Conservation (phyloP, 1,140 invertebrate genomes). For the Bilobella aurantiaca region DNA sequence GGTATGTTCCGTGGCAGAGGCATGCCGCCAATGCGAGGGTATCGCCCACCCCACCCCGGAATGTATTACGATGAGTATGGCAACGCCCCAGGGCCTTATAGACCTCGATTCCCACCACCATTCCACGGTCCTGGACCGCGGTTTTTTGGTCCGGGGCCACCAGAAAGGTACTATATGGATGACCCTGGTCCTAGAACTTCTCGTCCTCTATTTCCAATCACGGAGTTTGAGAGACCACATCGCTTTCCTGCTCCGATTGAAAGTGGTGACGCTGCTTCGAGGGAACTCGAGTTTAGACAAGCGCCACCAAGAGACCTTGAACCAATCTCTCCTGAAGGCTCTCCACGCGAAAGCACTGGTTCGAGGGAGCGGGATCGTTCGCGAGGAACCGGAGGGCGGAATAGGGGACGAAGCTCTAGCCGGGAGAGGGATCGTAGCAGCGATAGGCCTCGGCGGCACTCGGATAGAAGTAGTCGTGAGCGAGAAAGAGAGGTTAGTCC, state of each 20-base stretch:
- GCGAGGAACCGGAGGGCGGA: constrained; percentile 23
- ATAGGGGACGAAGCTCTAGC: constrained; percentile 34
- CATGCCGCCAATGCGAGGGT: neutral
- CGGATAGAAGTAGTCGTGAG: neutral
- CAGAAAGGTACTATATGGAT: neutral
- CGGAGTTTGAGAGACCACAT: neutral
- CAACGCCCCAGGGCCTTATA: too few relatives aligned
- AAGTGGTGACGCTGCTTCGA: neutral
- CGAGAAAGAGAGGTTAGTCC: neutral
- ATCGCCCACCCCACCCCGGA: neutral
- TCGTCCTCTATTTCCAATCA: neutral
- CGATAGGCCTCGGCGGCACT: neutral
- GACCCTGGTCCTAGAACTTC: neutral
- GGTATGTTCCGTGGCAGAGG: neutral
- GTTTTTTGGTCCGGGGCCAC: neutral
- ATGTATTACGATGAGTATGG: too few relatives aligned
- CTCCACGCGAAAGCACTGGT: constrained; percentile 20
- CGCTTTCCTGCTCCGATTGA: neutral
- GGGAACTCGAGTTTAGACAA: neutral
- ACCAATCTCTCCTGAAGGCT: constrained; percentile 12
- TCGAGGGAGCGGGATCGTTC: constrained; percentile 17
- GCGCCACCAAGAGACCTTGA: constrained; percentile 7
- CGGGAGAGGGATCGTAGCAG: constrained; percentile 36
- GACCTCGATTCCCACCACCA: neutral
- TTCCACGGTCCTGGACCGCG: neutral